Evolutionary conservation across 1,140 invertebrate genomes (phyloP), one percentile per base, ranked within the genome.

Genomic region (Zaprionus ghesquierei): DNA sequence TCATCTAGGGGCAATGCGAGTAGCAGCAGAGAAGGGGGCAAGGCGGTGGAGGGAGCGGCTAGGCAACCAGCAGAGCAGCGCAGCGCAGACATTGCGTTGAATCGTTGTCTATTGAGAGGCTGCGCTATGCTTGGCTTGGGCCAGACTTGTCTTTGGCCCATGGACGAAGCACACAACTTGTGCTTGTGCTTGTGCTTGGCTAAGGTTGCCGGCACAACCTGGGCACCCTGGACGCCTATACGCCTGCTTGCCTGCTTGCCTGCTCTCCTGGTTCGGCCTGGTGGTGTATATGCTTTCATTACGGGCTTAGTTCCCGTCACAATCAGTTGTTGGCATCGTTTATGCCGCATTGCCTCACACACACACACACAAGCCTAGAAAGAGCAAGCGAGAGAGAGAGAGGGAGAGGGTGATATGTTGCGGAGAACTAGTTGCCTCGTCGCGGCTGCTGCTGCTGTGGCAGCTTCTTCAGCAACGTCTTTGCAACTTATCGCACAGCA

Each of bases 261-360:
- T 65, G 53, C 33, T 66, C 61, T 18, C 63, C 64, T 61, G 63
- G 13, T 22, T n/a, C n/a, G 2, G 18, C 20, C 49, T 29, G 27
- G 18, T 58, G 74, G 75, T 77, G 63, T 81, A 75, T 84, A 81
- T 82, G 89, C 78, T 90, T 90, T 87, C 82, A 90, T 90, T 89
- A 90, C 89, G 80, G 73, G 87, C 89, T 90, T 85, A 90, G 80
- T 90, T 90, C 77, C 86, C 82, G 80, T 90, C 87, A 89, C 89
- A 90, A 90, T 90, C 89, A 90, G 82, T 90, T 90, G 89, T 90
- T 90, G 89, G 87, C 89, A 90, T 90, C 89, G 82, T 85, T 90
- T 81, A 81, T 90, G 82, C 78, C 76, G 89, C 84, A 89, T 79
- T 87, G 84, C 79, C 82, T 54, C 74, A 72, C 63, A 76, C 58